These are phyloP conservation scores for Glaucidium brasilianum DNA, from an alignment of 2,113 vertebrate genomes.

Conservation along the genomic window DNA sequence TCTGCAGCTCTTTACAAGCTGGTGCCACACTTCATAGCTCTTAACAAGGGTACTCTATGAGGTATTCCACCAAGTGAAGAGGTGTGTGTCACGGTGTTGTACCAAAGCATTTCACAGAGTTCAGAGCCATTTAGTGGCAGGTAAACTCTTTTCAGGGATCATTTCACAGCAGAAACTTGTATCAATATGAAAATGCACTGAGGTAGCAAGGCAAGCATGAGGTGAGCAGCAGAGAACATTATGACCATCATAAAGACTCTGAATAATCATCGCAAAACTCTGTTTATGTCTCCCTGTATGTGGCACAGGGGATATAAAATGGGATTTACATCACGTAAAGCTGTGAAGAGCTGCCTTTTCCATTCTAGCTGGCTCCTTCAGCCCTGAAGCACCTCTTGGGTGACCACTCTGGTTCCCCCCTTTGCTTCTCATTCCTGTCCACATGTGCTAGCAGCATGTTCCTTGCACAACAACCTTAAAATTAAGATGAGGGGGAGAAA, in stretches of 20 bases:
- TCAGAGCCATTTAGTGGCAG: background rate
- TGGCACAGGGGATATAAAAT: background rate
- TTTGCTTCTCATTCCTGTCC: background rate
- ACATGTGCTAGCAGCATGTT: background rate
- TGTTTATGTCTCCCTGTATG: background rate
- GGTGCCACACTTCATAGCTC: background rate
- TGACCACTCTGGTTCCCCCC: fast-evolving
- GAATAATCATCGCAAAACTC: background rate
- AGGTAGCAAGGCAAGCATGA: background rate
- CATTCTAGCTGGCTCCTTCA: fast-evolving
- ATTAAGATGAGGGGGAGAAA: fast-evolving
- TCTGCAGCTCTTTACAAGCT: background rate
- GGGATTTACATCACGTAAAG: background rate
- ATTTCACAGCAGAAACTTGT: constrained; percentile 16
- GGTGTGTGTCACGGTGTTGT: fast-evolving
- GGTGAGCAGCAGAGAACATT: background rate
- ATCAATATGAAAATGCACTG: background rate
- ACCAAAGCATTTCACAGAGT: background rate
- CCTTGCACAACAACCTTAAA: background rate
- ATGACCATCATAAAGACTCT: background rate
- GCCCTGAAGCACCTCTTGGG: background rate
- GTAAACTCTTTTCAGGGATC: constrained; percentile 46
- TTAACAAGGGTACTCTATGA: background rate
- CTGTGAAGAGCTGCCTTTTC: constrained; percentile 16
- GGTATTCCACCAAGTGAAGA: background rate